A percentile compares a stretch with the other conserved stretches of the same genome.
These are phyloP conservation scores for Drosophila fulvimacula DNA, from an alignment of 2,888 invertebrate species.

Conservation along the genomic window DNA sequence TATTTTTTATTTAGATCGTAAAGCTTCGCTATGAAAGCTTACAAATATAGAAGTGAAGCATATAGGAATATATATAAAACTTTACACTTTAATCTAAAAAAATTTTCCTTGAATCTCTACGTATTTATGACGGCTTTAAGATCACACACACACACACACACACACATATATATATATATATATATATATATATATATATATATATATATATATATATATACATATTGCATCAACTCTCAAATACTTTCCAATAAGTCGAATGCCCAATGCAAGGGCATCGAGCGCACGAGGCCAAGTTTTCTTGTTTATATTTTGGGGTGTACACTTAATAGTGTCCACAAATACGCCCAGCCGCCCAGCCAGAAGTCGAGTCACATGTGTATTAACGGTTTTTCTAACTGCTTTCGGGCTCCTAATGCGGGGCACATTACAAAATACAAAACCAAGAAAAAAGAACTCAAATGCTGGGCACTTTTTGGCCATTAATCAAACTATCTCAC, in stretches of 20 bases:
- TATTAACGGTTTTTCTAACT: constrained; percentile 67
- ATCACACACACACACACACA: too few relatives aligned
- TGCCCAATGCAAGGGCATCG: background rate
- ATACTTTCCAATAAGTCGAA: background rate
- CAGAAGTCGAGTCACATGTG: constrained; percentile 46
- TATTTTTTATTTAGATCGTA: too few relatives aligned
- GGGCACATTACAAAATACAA: constrained; percentile 51
- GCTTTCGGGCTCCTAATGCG: constrained; percentile 30
- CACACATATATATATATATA: too few relatives aligned
- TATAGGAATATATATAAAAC: too few relatives aligned
- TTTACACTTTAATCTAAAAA: too few relatives aligned
- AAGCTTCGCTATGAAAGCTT: too few relatives aligned
- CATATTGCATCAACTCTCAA: background rate
- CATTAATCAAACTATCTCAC: constrained; percentile 84
- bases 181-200: too few relatives aligned
- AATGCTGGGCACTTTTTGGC: constrained; percentile 65
- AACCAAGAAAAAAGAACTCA: constrained; percentile 41
- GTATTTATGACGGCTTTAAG: too few relatives aligned
- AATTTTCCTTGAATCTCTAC: too few relatives aligned
- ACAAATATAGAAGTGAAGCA: too few relatives aligned
- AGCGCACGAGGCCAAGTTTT: constrained; percentile 30
- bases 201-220: too few relatives aligned
- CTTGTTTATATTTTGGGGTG: constrained; percentile 64
- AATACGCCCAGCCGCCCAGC: constrained; percentile 7
- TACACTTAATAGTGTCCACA: constrained; percentile 72